These are phyloP conservation scores for Melanerpes aurifrons DNA, from an alignment of 2,113 vertebrate species.

Conservation along the genomic window DNA sequence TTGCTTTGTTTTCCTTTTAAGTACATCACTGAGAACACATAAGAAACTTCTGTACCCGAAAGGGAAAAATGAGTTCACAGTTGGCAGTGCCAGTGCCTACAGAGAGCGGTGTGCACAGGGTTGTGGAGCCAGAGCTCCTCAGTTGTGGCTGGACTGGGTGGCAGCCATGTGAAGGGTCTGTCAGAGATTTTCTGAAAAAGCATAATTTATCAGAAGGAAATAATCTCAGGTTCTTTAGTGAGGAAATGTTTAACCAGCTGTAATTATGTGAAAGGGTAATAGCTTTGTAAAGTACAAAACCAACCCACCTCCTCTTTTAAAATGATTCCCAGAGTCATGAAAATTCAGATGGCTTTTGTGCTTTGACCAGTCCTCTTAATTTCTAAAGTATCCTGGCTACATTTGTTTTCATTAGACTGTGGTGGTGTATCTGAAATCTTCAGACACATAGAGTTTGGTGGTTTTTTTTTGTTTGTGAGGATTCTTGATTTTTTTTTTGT, in stretches of 20 bases:
- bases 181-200: neutral
- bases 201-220: neutral
- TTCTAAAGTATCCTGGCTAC: neutral
- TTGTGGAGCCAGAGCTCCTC: neutral
- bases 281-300: neutral
- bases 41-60: neutral
- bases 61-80: neutral
- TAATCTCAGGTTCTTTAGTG: neutral
- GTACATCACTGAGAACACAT: neutral
- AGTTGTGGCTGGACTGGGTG: neutral
- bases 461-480: neutral
- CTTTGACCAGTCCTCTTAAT: rapidly evolving
- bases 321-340: neutral
- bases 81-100: neutral
- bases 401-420: neutral
- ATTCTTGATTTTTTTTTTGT: neutral
- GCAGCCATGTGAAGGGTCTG: neutral
- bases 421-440: neutral
- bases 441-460: neutral
- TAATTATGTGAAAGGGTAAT: neutral
- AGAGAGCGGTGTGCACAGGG: neutral
- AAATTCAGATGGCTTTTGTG: neutral
- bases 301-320: neutral
- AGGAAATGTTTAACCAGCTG: constrained; percentile 28
- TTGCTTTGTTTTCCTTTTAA: neutral